Evolutionary conservation across 2,888 invertebrate species (phyloP), one percentile per base, ranked within the genome.

Genomic region (Agonopterix alstromeriana): DNA sequence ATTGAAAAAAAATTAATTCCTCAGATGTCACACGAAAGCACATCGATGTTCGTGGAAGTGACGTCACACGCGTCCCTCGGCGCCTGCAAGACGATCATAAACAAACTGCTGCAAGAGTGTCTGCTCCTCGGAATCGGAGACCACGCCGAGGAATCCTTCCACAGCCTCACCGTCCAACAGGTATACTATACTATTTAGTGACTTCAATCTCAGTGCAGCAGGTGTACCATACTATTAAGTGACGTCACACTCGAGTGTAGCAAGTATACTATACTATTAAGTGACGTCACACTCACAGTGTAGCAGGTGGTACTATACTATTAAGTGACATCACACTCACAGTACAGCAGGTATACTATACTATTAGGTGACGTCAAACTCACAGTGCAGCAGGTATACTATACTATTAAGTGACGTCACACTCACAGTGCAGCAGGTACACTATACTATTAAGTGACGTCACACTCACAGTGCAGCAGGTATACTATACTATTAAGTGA

Each of bases 11-110:
- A 5, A 27, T 4, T 17, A 27, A 27, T 27, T 27, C 27, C 27
- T 27, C 73, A 94, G 94, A 94, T 95, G 84, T 91, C 93, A 0
- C 63, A 80, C 17, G 89, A 89, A 0, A 94, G 93, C 17, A 92
- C 89, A 50, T 78, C 90, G 8, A 91, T 96, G 75, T 77, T 96
- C 4, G 76, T 95, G 10, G 96, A 96, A 75, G 94, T 96, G 51
- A 95, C 95, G 1, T 94, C 95, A 45, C 90, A 92, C 43, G 73
- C 89, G 1, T 92, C 91, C 0, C 90, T 93, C 46, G 90, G 90
- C 45, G 77, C 90, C 12, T 95, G 95, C 80, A 91, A 90, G 67
- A 90, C 90, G 46, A 92, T 94, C 0, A 81, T 94, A 86, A 93
- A 94, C 65, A 86, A 90, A 49, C 73, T 95, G 40, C 73, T 96